A percentile compares a stretch with the other conserved stretches of the same genome.
phyloP scores from a whole-genome alignment of 2,888 invertebrate genomes.

The Andrena flavipes region DNA sequence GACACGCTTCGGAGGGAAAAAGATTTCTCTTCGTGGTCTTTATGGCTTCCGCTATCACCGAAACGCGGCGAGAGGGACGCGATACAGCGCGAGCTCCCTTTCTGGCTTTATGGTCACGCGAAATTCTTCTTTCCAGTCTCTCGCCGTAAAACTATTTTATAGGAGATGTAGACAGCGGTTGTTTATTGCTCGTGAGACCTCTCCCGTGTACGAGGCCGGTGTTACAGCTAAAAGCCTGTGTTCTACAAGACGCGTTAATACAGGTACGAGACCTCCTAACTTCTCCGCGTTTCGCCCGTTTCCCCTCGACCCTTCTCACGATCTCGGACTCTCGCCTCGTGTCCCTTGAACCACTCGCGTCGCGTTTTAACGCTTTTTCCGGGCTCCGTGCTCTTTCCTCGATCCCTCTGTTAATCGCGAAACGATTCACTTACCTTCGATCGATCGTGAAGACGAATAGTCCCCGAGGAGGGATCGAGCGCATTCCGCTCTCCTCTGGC shows the following conservation, averaged over 20 bases:
- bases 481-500: slow-evolving; percentile 2
- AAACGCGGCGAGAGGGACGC: slow-evolving; percentile 58
- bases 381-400: background rate
- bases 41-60: slow-evolving; percentile 71
- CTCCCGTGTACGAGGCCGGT: slow-evolving; percentile 75
- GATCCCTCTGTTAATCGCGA: background rate
- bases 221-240: slow-evolving; percentile 81
- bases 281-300: slow-evolving; percentile 28
- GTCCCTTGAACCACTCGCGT: background rate
- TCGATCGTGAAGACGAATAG: slow-evolving; percentile 13
- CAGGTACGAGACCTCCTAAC: slow-evolving; percentile 56
- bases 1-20: slow-evolving; percentile 8
- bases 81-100: slow-evolving; percentile 68
- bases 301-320: background rate
- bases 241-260: slow-evolving; percentile 76
- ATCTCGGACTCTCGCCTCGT: background rate
- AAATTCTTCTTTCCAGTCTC: slow-evolving; percentile 79
- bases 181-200: slow-evolving; percentile 73
- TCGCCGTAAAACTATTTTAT: slow-evolving; percentile 84
- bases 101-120: slow-evolving; percentile 81
- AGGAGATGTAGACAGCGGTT: slow-evolving; percentile 80
- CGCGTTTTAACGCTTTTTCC: slow-evolving; percentile 8
- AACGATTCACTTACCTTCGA: slow-evolving; percentile 23
- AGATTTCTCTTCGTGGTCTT: slow-evolving; percentile 46
- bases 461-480: slow-evolving; percentile 1